Base-by-base conservation (phyloP, 2,888 invertebrate species). In the Lottia scabra region DNA sequence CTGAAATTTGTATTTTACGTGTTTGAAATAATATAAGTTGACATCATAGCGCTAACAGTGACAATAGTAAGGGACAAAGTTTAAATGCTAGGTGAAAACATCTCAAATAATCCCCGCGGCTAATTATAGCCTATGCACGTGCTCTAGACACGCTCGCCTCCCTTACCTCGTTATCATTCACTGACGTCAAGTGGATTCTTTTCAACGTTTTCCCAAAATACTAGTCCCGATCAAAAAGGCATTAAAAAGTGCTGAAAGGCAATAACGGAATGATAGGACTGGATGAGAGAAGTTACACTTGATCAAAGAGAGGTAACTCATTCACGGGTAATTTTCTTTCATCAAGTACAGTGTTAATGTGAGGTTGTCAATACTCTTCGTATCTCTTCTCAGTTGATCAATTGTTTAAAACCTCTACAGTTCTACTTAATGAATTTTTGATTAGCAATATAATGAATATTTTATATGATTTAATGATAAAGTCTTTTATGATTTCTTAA, bases 181-280 rank as follows among this genome's bases (percentile, higher is more conserved):
- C 19, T n/a, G 56, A 56, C 56, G 56, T 56, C 56, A 56, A 56
- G 56, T 56, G 56, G 56, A 19, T 23, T 56, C 56, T 56, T 23
- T 56, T 56, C 56, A 56, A 19, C 19, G 5, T 13, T 8, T 23
- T 23, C 19, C 56, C 12, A 56, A 56, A 56, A 56, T 23, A 56
- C 23, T 56, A 56, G 56, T 23, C 56, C 8, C 23, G 56, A 23
- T 12, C 23, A 56, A 19, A 23, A 23, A 56, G 56, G 12, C 56
- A 56, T 19, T 38, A 38, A 38, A 4, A 8, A 38, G 8, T 38
- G 38, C 38, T 38, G 5, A 38, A 38, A 38, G 38, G 38, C 38
- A 38, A 38, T 38, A 10, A 8, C 5, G 10, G 10, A 4, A 38
- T 5, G 5, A 38, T 38, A 1, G 1, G 56, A 10, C 56, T 56